Percentiles rank a stretch among this genome's conserved stretches.
Evolutionary conservation across 2,113 vertebrate species (phyloP).

Genomic region (Calidris pugnax): DNA sequence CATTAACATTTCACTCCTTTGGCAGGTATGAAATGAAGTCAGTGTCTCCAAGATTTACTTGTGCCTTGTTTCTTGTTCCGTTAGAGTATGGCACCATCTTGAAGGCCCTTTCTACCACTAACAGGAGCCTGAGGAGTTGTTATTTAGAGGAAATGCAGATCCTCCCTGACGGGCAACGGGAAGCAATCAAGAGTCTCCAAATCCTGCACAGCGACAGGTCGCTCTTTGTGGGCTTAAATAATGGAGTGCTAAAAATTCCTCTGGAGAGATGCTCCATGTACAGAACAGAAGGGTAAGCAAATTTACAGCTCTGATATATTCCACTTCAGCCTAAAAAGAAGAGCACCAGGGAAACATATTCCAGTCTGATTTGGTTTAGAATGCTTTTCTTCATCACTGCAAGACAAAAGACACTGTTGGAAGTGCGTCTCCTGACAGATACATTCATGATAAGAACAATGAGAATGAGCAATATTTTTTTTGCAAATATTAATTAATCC

Average conservation of each 20-base stretch:
- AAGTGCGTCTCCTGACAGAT: background rate
- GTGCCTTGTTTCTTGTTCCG: conserved; percentile 27
- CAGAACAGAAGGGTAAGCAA: conserved; percentile 85
- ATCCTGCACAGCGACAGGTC: conserved; percentile 94
- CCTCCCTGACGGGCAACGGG: conserved; percentile 79
- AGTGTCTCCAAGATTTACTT: conserved; percentile 20
- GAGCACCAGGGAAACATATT: conserved; percentile 8
- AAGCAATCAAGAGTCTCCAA: conserved; percentile 92
- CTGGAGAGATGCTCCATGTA: conserved; percentile 92
- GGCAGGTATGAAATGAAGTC: background rate
- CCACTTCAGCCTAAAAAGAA: conserved; percentile 14
- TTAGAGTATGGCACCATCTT: conserved; percentile 95
- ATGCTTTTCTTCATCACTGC: background rate
- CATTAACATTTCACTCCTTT: background rate
- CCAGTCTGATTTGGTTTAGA: background rate
- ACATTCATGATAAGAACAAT: background rate
- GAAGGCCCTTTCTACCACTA: conserved; percentile 91
- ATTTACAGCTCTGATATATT: conserved; percentile 40
- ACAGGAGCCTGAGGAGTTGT: conserved; percentile 91
- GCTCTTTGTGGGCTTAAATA: conserved; percentile 90
- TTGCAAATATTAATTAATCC: background rate
- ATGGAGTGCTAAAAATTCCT: conserved; percentile 90
- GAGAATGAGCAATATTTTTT: background rate
- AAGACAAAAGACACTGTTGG: background rate
- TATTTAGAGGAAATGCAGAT: conserved; percentile 98